Evolutionary conservation across 2,888 invertebrate species (phyloP).

Genomic region (Leptopilina syphax): DNA sequence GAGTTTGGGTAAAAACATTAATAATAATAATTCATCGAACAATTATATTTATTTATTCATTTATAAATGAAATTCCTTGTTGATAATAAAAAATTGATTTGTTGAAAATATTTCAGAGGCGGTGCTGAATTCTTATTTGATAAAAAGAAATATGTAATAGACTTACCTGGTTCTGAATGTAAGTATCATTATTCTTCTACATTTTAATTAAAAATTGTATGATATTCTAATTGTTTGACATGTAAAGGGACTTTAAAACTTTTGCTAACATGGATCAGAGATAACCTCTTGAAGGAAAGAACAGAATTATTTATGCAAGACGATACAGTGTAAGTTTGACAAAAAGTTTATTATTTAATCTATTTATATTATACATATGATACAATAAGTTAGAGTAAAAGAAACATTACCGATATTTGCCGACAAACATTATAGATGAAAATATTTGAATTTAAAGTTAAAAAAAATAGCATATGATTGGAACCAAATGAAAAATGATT

Average conservation of each 20-base stretch:
- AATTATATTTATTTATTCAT: too few relatives aligned
- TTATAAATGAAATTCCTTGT: too few relatives aligned
- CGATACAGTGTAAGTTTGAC: constrained; percentile 78
- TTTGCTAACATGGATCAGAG: constrained; percentile 89
- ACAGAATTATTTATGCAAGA: constrained; percentile 83
- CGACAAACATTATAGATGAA: too few relatives aligned
- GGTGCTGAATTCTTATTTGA: constrained; percentile 95
- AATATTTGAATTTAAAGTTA: too few relatives aligned
- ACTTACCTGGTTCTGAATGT: constrained; percentile 81
- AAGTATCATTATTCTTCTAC: constrained; percentile 64
- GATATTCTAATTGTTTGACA: constrained; percentile 29
- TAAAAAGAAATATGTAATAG: constrained; percentile 84
- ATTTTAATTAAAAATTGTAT: constrained; percentile 22
- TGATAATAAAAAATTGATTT: neutral
- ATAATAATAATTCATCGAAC: constrained; percentile 29
- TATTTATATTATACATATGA: neutral
- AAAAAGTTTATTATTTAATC: constrained; percentile 7
- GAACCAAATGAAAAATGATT: too few relatives aligned
- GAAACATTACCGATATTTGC: too few relatives aligned
- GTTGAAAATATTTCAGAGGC: constrained; percentile 81
- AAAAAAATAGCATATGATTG: too few relatives aligned
- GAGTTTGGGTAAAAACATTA: constrained; percentile 66
- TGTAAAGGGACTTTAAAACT: constrained; percentile 83
- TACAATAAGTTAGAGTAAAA: too few relatives aligned
- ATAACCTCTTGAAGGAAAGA: constrained; percentile 89